These are phyloP conservation scores for Thymelicus sylvestris DNA, from an alignment of 2,888 invertebrate genomes.

Conservation along the genomic window DNA sequence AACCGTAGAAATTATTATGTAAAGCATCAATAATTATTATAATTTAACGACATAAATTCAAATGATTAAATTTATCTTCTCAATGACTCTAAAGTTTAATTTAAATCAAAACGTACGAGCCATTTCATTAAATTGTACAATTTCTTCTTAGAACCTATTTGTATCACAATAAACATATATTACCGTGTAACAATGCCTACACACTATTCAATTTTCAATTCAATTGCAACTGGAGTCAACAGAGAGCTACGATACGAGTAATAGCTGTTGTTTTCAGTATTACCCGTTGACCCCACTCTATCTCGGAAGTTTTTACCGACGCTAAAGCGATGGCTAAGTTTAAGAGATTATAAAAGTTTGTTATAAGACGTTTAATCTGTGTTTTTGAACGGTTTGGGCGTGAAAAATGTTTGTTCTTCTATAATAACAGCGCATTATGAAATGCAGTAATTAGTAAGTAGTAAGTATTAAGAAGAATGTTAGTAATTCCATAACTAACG, in stretches of 20 bases:
- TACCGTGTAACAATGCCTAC: slow-evolving; percentile 9
- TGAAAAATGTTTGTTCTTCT: background rate
- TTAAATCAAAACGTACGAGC: background rate
- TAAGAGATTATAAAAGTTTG: slow-evolving; percentile 6
- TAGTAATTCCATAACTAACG: too few relatives aligned
- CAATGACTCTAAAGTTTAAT: too few relatives aligned
- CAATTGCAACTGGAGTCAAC: slow-evolving; percentile 19
- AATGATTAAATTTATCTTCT: too few relatives aligned
- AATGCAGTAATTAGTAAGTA: too few relatives aligned
- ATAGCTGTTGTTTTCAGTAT: slow-evolving; percentile 26
- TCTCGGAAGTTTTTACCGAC: slow-evolving; percentile 18
- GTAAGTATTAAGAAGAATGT: too few relatives aligned
- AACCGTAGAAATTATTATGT: too few relatives aligned
- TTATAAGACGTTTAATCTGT: background rate
- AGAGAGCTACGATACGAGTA: too few relatives aligned
- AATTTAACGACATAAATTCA: too few relatives aligned
- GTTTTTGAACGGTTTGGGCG: background rate
- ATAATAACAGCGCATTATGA: too few relatives aligned
- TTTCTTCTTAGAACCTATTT: background rate
- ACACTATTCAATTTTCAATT: slow-evolving; percentile 28
- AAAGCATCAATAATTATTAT: too few relatives aligned
- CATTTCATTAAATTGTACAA: background rate
- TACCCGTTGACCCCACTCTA: slow-evolving; percentile 27
- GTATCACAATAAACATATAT: slow-evolving; percentile 9
- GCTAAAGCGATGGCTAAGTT: slow-evolving; percentile 6